These are phyloP conservation scores for Thera obeliscata DNA, from an alignment of 2,888 invertebrate species.

Conservation along the genomic window DNA sequence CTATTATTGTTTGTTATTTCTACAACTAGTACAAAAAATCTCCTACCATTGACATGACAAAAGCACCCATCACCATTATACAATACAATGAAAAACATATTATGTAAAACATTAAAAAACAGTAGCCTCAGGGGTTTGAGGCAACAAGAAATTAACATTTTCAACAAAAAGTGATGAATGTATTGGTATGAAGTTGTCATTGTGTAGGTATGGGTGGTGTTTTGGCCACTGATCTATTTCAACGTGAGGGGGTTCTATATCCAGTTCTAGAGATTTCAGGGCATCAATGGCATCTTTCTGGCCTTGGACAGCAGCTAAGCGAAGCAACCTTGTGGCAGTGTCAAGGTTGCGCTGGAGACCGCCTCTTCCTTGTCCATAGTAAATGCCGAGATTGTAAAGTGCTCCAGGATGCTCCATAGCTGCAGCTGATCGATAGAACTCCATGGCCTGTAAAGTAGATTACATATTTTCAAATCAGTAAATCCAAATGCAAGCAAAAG, in stretches of 20 bases:
- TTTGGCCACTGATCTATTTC: constrained; percentile 52
- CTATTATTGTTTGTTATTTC: constrained; percentile 11
- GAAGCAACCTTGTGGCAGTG: constrained; percentile 80
- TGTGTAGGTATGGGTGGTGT: constrained; percentile 48
- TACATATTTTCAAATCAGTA: no score
- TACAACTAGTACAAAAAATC: constrained; percentile 9
- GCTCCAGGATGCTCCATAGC: constrained; percentile 86
- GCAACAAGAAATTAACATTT: constrained; percentile 58
- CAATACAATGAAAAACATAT: background rate
- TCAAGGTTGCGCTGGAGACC: constrained; percentile 78
- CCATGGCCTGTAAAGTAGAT: constrained; percentile 82
- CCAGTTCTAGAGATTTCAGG: constrained; percentile 65
- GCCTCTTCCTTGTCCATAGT: constrained; percentile 87
- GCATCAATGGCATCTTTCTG: constrained; percentile 84
- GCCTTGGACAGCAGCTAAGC: constrained; percentile 85
- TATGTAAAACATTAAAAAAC: constrained; percentile 48
- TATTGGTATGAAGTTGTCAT: constrained; percentile 59
- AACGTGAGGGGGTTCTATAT: constrained; percentile 50
- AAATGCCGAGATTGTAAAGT: constrained; percentile 88
- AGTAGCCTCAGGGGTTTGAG: constrained; percentile 52
- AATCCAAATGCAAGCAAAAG: no score
- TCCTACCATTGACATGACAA: constrained; percentile 22
- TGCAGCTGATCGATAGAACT: constrained; percentile 87
- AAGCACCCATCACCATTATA: constrained; percentile 30
- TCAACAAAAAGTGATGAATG: constrained; percentile 69